Evolutionary conservation across 2,888 invertebrate species (phyloP).

Genomic region (Amiota minor): DNA sequence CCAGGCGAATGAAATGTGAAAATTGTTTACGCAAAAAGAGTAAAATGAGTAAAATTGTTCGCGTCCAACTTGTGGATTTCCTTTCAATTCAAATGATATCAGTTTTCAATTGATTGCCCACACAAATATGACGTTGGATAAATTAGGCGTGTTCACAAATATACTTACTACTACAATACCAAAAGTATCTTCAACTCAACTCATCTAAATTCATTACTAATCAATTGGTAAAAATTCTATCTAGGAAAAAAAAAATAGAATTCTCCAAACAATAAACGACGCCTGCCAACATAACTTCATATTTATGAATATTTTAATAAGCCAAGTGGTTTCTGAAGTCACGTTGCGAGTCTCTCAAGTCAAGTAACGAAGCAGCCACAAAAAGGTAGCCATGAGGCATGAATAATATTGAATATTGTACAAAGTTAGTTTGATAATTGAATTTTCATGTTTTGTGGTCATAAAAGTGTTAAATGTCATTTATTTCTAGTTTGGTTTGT

Average conservation of each 20-base stretch:
- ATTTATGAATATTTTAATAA: not conserved
- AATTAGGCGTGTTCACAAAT: not conserved
- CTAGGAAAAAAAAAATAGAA: not conserved
- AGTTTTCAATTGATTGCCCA: no score
- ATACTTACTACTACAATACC: no score
- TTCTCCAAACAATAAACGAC: no score
- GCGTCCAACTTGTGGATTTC: not conserved
- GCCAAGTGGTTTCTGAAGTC: not conserved
- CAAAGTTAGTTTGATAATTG: constrained; percentile 55
- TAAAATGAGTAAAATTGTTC: not conserved
- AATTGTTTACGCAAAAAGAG: constrained; percentile 9
- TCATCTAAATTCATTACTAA: no score
- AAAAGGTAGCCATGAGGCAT: not conserved
- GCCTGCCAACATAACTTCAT: not conserved
- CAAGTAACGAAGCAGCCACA: not conserved
- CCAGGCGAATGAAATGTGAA: not conserved
- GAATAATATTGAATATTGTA: not conserved
- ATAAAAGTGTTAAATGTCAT: constrained; percentile 22
- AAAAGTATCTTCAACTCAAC: no score
- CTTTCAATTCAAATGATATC: no score
- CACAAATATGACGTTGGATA: no score
- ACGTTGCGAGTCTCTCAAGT: no score
- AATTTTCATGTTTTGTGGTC: constrained; percentile 61
- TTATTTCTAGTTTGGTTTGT: constrained; percentile 20
- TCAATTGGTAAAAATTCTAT: not conserved